Evolutionary conservation across 2,797 vertebrate genomes (phyloP), one percentile per base, ranked within the genome.

Genomic region (Liparis tanakae): DNA sequence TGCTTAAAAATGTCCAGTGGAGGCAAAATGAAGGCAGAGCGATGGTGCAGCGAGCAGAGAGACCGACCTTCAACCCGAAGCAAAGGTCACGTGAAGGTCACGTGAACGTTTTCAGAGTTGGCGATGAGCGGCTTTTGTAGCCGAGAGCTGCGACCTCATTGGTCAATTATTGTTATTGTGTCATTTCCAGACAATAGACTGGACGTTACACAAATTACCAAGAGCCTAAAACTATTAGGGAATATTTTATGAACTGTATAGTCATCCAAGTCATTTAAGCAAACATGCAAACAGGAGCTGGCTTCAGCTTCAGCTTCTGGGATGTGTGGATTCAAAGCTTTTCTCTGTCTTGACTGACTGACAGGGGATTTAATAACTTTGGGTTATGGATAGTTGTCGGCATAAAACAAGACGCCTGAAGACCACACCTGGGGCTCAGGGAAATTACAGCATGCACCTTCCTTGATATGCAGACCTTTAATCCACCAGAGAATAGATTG

Each of bases 1-100:
- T 50, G 20, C 73, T 79, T 41, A 44, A 55, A 76, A 81, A 50
- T 70, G 83, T 74, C 67, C 59, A 5, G 55, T 30, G 25, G 25
- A 30, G 25, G 25, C 25, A 30, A 30, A 30, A 30, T 30, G 25
- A 30, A 30, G 25, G 25, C 25, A 30, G 25, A 30, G 25, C 25
- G 25, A 30, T 0, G 55, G 43, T 22, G 50, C 43, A 60, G 43
- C 14, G 7, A 53, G 48, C 58, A 43, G 55, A 76, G 15, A 64
- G 58, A 62, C 36, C 7, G 6, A 1, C 6, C 62, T 55, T 54
- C 3, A 71, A 43, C 14, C 73, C 44, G 17, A 67, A 41, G 54
- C 25, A 14, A 46, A 46, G 41, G 14, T 65, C 5, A 9, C 1
- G 36, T 5, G 25, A 20, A 54, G n/a, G n/a, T n/a, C n/a, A n/a